Conservation (phyloP, 2,113 vertebrate species). For the Marcusenius ussheri region DNA sequence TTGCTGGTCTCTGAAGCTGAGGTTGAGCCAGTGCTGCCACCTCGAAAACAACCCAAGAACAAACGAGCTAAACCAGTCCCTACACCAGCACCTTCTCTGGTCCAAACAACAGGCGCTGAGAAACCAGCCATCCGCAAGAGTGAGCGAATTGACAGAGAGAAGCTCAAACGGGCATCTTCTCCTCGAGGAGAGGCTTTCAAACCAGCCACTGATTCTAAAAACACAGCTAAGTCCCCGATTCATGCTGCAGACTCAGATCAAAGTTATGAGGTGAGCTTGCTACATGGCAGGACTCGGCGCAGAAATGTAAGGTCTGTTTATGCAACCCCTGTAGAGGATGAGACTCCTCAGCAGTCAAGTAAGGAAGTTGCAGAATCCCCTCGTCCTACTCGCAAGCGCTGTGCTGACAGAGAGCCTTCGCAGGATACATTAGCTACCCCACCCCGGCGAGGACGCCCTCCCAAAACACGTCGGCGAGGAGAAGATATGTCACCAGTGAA, state of each 20-base stretch:
- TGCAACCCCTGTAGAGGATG: conserved; percentile 77
- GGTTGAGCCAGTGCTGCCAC: conserved; percentile 61
- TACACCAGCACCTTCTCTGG: conserved; percentile 54
- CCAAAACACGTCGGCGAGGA: conserved; percentile 72
- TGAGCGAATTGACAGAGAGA: conserved; percentile 89
- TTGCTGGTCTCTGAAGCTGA: conserved; percentile 62
- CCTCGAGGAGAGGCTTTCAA: conserved; percentile 75
- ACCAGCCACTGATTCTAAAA: conserved; percentile 66
- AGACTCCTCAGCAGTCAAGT: conserved; percentile 57
- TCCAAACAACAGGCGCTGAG: conserved; percentile 50
- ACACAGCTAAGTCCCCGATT: conserved; percentile 74
- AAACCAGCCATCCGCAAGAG: conserved; percentile 89
- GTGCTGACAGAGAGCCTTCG: conserved; percentile 66
- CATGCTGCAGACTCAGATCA: conserved; percentile 68
- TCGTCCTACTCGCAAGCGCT: conserved; percentile 78
- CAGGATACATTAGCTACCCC: conserved; percentile 61
- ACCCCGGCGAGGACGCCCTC: conserved; percentile 78
- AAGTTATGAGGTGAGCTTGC: conserved; percentile 70
- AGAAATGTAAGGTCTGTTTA: conserved; percentile 91
- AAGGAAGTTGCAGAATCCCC: conserved; percentile 74
- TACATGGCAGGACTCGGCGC: conserved; percentile 76
- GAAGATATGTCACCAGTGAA: conserved; percentile 75
- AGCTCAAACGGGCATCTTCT: conserved; percentile 78
- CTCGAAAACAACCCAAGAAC: conserved; percentile 77
- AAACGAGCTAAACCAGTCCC: conserved; percentile 73